Percentiles rank a stretch among this genome's conserved stretches.
These are phyloP conservation scores for Embidobia sp. DNA, from an alignment of 2,888 invertebrate species.

Conservation along the genomic window DNA sequence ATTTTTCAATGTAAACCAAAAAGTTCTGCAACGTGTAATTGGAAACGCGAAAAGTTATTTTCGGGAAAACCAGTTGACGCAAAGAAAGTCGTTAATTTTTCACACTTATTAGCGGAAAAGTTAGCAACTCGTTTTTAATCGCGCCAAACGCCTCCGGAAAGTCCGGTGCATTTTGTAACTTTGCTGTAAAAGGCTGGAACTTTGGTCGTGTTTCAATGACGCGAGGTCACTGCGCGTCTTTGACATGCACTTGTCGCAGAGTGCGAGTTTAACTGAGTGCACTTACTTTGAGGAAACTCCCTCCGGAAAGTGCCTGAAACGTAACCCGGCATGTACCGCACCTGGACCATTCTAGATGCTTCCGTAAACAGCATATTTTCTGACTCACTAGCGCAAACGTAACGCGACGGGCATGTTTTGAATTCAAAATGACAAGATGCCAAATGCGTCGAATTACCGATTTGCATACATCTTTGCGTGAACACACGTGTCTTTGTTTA, in stretches of 20 bases:
- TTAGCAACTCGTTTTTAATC: neutral
- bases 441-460: constrained; percentile 64
- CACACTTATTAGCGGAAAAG: constrained; percentile 6
- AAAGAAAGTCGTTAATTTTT: neutral
- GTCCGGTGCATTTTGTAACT: constrained; percentile 25
- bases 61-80: no score
- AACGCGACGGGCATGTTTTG: constrained; percentile 72
- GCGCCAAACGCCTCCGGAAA: constrained; percentile 7
- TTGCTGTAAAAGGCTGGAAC: constrained; percentile 46
- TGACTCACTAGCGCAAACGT: constrained; percentile 73
- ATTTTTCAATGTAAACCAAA: no score
- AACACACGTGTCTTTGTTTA: constrained; percentile 51
- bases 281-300: constrained; percentile 51
- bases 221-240: constrained; percentile 35
- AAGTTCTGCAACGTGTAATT: no score
- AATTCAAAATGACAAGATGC: constrained; percentile 68
- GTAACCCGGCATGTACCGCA: constrained; percentile 45
- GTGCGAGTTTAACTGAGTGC: constrained; percentile 57
- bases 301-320: constrained; percentile 50
- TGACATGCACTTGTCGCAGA: constrained; percentile 55
- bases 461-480: constrained; percentile 54
- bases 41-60: no score
- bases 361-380: constrained; percentile 76
- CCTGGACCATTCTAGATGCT: constrained; percentile 54
- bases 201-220: constrained; percentile 53